These are phyloP conservation scores for Rhineura floridana DNA, from an alignment of 2,113 vertebrate species.

Conservation along the genomic window DNA sequence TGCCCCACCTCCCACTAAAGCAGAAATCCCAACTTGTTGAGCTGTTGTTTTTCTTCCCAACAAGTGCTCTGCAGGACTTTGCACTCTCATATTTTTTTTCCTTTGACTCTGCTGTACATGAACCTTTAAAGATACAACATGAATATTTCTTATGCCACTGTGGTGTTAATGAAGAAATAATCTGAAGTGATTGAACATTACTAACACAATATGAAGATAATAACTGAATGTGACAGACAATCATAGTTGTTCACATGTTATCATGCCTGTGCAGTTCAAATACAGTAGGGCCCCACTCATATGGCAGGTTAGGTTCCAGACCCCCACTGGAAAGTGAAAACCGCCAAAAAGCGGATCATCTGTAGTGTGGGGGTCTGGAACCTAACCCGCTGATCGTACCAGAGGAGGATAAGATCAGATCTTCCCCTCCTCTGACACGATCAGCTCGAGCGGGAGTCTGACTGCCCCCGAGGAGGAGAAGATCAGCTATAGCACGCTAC, in stretches of 20 bases:
- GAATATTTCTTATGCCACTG: constrained; percentile 15
- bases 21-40: background rate
- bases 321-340: too few species aligned
- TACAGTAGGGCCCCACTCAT: too few species aligned
- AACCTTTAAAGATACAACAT: background rate
- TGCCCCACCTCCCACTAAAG: too few species aligned
- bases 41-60: background rate
- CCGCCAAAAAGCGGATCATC: too few species aligned
- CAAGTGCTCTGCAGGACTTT: background rate
- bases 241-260: constrained; percentile 52
- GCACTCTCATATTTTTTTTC: background rate
- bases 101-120: background rate
- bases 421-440: too few species aligned
- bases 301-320: too few species aligned
- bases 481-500: too few species aligned
- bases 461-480: too few species aligned
- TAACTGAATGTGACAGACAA: constrained; percentile 49
- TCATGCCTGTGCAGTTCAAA: constrained; percentile 9
- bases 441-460: too few species aligned
- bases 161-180: constrained; percentile 23
- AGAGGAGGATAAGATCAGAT: too few species aligned
- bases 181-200: constrained; percentile 40
- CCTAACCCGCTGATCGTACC: too few species aligned
- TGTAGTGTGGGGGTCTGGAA: too few species aligned
- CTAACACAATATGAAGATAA: constrained; percentile 11